phyloP scores from a whole-genome alignment of 2,797 vertebrate genomes.

The Sebastiscus tertius region DNA sequence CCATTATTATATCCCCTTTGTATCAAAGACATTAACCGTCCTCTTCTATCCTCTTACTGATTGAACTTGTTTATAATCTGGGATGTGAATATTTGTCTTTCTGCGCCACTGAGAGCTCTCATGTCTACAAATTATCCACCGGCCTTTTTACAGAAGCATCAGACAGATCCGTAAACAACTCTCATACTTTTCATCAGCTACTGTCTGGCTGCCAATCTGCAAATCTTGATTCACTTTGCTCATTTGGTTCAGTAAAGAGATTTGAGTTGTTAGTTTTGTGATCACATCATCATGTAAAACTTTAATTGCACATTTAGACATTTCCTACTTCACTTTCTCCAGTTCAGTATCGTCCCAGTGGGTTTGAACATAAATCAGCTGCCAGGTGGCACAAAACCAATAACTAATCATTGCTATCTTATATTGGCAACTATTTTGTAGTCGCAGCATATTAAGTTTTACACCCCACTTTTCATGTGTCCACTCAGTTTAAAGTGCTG shows the following conservation, averaged over 20 bases:
- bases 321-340: not conserved
- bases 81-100: not conserved
- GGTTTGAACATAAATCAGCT: constrained; percentile 15
- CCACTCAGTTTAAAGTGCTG: not conserved
- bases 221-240: not conserved
- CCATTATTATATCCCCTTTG: not conserved
- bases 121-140: not conserved
- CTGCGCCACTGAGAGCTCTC: not conserved
- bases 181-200: not conserved
- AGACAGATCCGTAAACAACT: not conserved
- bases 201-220: not conserved
- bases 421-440: constrained; percentile 4
- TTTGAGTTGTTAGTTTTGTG: not conserved
- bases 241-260: not conserved
- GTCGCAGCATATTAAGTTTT: not conserved
- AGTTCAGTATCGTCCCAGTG: not conserved
- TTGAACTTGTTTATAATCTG: not conserved
- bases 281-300: not conserved
- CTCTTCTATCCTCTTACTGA: not conserved
- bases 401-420: constrained; percentile 4
- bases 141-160: not conserved
- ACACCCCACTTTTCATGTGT: not conserved
- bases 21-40: not conserved
- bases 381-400: constrained; percentile 18
- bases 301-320: not conserved